Evolutionary conservation across 2,113 vertebrate species (phyloP).

Genomic region (Microtus ochrogaster): DNA sequence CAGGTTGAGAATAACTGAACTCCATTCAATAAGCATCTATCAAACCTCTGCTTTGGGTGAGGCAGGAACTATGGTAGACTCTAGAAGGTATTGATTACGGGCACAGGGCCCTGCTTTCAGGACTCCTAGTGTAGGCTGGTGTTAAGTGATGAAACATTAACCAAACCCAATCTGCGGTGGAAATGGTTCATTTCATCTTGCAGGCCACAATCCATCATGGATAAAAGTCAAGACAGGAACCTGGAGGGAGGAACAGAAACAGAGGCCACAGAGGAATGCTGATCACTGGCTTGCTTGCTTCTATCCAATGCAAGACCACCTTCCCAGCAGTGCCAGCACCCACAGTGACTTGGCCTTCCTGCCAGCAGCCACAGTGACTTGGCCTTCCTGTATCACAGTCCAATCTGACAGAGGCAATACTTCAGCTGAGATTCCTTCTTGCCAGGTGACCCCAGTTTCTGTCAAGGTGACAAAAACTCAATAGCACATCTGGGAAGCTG

Average conservation of each 20-base stretch:
- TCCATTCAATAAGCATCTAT: neutral
- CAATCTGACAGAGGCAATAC: neutral
- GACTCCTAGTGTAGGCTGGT: neutral
- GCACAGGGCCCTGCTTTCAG: neutral
- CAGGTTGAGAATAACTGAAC: neutral
- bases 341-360: neutral
- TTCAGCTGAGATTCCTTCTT: neutral
- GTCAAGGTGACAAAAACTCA: neutral
- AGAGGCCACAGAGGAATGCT: neutral
- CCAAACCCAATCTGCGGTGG: neutral
- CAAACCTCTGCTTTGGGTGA: conserved; percentile 35
- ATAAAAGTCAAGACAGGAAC: neutral
- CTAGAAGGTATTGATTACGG: neutral
- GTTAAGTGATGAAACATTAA: neutral
- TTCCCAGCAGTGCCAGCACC: neutral
- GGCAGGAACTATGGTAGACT: neutral
- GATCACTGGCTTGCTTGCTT: neutral
- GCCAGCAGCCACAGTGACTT: neutral
- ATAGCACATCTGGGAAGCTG: neutral
- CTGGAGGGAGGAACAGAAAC: neutral
- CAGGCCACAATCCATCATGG: neutral
- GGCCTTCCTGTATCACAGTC: neutral
- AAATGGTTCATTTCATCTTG: neutral
- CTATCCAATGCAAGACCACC: neutral
- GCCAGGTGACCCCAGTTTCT: neutral